phyloP scores from a whole-genome alignment of 1,140 invertebrate species.

The Lordiphosa mommai region DNA sequence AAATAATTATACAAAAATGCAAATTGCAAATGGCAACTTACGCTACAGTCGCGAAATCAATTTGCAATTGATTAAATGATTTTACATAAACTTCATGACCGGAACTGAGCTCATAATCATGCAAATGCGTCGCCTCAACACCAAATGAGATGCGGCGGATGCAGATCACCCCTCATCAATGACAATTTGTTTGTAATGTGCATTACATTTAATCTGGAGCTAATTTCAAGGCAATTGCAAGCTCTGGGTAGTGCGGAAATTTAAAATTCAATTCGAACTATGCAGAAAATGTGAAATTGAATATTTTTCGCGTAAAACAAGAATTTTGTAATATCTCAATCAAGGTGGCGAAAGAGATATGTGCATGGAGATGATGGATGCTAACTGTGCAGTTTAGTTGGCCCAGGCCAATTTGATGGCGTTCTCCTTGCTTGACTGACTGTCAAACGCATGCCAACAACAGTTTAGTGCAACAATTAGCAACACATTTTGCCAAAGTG shows the following conservation, averaged over 20 bases:
- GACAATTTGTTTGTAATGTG: conserved; percentile 30
- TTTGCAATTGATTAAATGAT: conserved; percentile 5
- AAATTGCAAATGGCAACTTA: conserved; percentile 7
- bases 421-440: conserved; percentile 31
- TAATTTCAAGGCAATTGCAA: conserved; percentile 34
- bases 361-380: conserved; percentile 9
- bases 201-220: conserved; percentile 5
- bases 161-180: conserved; percentile 15
- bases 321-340: conserved; percentile 67
- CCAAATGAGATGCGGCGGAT: conserved; percentile 59
- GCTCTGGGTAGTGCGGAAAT: conserved; percentile 6
- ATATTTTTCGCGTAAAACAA: conserved; percentile 54
- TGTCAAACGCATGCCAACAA: conserved; percentile 77
- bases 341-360: conserved; percentile 22
- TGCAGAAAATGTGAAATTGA: conserved; percentile 8
- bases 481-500: conserved; percentile 70
- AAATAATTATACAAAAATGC: conserved; percentile 48
- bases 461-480: conserved; percentile 75
- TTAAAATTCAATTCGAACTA: conserved; percentile 2
- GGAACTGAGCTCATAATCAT: conserved; percentile 68
- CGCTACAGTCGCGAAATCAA: conserved; percentile 19
- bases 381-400: conserved; percentile 22
- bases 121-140: conserved; percentile 52
- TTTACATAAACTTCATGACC: conserved; percentile 29
- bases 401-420: conserved; percentile 33